Evolutionary conservation across 2,113 vertebrate genomes (phyloP).

Genomic region (Micromys minutus): DNA sequence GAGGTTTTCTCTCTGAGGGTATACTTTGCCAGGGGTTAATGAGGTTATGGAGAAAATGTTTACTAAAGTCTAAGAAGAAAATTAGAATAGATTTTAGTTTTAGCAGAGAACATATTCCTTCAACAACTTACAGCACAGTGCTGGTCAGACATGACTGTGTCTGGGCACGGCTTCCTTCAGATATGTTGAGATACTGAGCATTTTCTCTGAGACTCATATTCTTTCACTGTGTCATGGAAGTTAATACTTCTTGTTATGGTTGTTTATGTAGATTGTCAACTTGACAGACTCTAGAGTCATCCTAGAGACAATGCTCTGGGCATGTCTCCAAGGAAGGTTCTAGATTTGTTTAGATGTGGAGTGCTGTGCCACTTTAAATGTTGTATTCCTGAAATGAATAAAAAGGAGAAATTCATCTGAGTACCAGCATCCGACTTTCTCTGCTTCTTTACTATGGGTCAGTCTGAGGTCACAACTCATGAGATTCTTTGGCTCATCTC

Average conservation of each 20-base stretch:
- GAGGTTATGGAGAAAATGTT: not conserved
- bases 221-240: not conserved
- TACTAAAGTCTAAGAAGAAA: not conserved
- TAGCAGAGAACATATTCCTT: not conserved
- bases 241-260: not conserved
- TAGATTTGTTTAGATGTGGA: not conserved
- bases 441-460: not conserved
- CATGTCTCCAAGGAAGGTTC: not conserved
- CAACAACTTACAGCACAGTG: not conserved
- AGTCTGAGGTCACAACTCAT: not conserved
- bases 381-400: not conserved
- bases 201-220: not conserved
- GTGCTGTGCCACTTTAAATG: not conserved
- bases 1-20: not conserved
- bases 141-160: not conserved
- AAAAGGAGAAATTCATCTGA: not conserved
- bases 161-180: not conserved
- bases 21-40: not conserved
- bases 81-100: not conserved
- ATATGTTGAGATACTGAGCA: accelerated
- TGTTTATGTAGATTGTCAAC: not conserved
- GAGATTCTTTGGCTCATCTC: not conserved
- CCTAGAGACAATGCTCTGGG: not conserved
- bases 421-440: not conserved
- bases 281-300: not conserved